Conservation (phyloP, 2,797 vertebrate genomes). For the Acrossocheilus wenchowensis region DNA sequence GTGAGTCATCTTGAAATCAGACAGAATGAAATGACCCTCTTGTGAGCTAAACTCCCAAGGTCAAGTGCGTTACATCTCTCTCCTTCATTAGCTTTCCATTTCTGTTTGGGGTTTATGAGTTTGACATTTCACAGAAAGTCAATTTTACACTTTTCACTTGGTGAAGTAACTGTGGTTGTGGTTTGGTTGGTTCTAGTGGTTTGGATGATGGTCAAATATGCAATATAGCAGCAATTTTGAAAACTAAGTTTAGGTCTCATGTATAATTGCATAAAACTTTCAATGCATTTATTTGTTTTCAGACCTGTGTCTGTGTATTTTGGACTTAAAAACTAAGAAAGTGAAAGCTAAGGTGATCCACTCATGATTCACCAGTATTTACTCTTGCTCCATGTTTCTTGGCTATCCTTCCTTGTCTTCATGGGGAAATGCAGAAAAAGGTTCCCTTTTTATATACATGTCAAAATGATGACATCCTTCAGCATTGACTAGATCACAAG, state of each 20-base stretch:
- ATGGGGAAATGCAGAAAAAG: slow-evolving; percentile 25
- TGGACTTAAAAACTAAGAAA: slow-evolving; percentile 48
- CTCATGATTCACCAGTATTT: slow-evolving; percentile 42
- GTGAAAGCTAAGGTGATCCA: slow-evolving; percentile 53
- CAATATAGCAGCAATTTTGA: slow-evolving; percentile 21
- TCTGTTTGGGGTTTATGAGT: slow-evolving; percentile 12
- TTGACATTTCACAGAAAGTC: slow-evolving; percentile 18
- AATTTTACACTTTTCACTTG: slow-evolving; percentile 8
- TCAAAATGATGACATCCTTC: slow-evolving; percentile 28
- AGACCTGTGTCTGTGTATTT: slow-evolving; percentile 37
- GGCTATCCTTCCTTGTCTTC: slow-evolving; percentile 14
- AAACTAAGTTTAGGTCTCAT: slow-evolving; percentile 22
- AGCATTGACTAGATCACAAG: slow-evolving; percentile 38
- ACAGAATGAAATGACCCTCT: slow-evolving; percentile 19
- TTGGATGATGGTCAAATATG: slow-evolving; percentile 16
- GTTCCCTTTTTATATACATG: slow-evolving; percentile 1
- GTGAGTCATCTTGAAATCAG: slow-evolving; percentile 4
- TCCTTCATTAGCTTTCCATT: not conserved
- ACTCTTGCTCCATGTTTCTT: slow-evolving; percentile 45
- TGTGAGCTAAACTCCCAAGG: slow-evolving; percentile 16
- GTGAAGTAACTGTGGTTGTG: not conserved
- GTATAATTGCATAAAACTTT: slow-evolving; percentile 1
- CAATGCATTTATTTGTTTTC: slow-evolving; percentile 40
- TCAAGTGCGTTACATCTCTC: slow-evolving; percentile 32
- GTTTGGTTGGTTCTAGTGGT: not conserved